These are phyloP conservation scores for Lophotriccus pileatus DNA, from an alignment of 2,797 vertebrate genomes.

Conservation along the genomic window DNA sequence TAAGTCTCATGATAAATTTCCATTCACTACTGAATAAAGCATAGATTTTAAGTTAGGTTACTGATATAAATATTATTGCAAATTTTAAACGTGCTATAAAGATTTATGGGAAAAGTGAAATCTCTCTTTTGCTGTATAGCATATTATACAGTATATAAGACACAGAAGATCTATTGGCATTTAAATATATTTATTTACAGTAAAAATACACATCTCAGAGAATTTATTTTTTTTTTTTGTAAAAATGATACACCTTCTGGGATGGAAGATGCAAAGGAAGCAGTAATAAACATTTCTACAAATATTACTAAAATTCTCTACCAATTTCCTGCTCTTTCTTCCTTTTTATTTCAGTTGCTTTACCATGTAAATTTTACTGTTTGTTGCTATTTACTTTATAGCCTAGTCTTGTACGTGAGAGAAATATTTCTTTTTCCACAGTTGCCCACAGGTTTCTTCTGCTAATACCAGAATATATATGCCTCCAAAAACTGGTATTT, in stretches of 20 bases:
- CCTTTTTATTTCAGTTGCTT: background rate
- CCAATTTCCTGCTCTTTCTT: background rate
- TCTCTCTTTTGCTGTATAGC: background rate
- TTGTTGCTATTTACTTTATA: background rate
- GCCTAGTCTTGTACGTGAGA: background rate
- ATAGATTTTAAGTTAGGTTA: background rate
- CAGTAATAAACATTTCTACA: background rate
- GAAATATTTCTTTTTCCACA: background rate
- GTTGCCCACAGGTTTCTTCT: background rate
- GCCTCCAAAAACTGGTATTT: background rate
- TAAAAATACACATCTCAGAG: background rate
- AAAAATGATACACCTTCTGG: background rate
- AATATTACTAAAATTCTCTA: background rate
- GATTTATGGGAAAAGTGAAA: background rate
- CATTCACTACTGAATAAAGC: background rate
- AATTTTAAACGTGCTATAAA: background rate
- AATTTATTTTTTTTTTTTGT: too few relatives aligned
- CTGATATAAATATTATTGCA: background rate
- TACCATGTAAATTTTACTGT: background rate
- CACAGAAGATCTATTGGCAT: background rate
- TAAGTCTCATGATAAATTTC: background rate
- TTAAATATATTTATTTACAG: background rate
- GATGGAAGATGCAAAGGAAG: background rate
- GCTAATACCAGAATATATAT: background rate
- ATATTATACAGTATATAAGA: background rate